phyloP scores from a whole-genome alignment of 2,113 vertebrate genomes.

The Chlamydotis undulata region DNA sequence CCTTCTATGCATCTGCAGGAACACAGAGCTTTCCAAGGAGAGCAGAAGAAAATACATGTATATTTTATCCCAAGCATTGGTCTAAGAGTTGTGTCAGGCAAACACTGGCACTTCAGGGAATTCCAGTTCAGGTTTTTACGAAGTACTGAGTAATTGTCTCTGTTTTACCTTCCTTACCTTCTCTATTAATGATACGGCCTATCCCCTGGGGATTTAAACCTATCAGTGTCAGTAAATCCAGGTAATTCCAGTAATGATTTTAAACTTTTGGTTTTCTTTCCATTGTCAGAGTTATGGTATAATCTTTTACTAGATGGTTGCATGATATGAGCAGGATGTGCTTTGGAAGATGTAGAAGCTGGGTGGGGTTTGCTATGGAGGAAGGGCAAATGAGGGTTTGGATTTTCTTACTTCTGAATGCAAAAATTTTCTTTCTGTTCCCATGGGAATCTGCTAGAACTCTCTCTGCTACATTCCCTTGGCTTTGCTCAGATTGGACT shows the following conservation, averaged over 20 bases:
- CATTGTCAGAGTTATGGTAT: not conserved
- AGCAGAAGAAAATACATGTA: not conserved
- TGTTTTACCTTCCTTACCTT: constrained; percentile 34
- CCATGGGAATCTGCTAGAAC: not conserved
- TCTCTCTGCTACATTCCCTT: not conserved
- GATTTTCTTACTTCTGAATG: not conserved
- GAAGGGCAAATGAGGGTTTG: constrained; percentile 22
- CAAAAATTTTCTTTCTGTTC: not conserved
- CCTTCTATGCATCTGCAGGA: not conserved
- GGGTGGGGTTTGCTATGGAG: constrained; percentile 1
- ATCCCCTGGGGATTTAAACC: not conserved
- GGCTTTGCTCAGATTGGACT: not conserved
- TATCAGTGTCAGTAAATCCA: constrained; percentile 23
- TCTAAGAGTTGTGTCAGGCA: not conserved
- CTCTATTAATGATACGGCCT: not conserved
- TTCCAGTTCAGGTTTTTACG: not conserved
- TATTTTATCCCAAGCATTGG: not conserved
- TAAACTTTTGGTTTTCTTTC: not conserved
- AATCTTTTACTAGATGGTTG: not conserved
- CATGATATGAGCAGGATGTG: not conserved
- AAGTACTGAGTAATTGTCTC: constrained; percentile 25
- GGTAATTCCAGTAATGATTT: not conserved
- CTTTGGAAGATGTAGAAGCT: not conserved
- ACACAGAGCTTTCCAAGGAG: not conserved
- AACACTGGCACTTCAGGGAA: constrained; percentile 13